Evolutionary conservation across 92 coral and sea anemone species (phyloP), one percentile per base, ranked within the genome.

Genomic region (Epizoanthus stellaris): DNA sequence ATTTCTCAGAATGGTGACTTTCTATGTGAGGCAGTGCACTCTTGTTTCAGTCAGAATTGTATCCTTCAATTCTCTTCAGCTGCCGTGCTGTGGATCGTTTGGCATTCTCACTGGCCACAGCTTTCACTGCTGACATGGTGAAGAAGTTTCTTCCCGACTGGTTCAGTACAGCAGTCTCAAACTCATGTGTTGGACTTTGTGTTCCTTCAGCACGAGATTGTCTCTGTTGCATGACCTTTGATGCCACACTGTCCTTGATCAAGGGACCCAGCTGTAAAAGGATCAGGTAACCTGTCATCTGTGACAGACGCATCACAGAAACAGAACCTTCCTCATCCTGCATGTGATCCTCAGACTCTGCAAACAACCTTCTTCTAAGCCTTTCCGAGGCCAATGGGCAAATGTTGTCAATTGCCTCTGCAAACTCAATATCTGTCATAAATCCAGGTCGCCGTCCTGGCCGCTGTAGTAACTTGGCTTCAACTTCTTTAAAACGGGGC

Each of bases 381-480:
- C 95, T 91, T 84, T 97, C 98, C 17, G 99, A 97, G 54, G 98
- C 95, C 58, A 97, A 84, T 61, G 99, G 99, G 63, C 95, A 94
- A 77, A 97, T 89, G 85, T 97, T 95, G 54, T 95, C 98, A 65
- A 97, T 91, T 13, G 99, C 96, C 85, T 97, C 99, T 19, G 98
- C 88, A 81, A 95, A 97, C 82, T 89, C 99, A n/a, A 95, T 94
- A 60, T 95, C 99, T 30, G 98, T 93, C 99, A 97, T 95, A 60
- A 88, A 88, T 65, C 98, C 99, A 42, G 98, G 92, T 60, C 85
- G 80, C 38, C 93, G 91, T 3, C 95, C 95, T 0, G 97, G 94
- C 38, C 90, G 97, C 52, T 91, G 93, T 6, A 97, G 85, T 19
- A 97, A 92, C 68, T 95, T 95, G 12, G 88, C 96, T 79, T 97